A percentile compares a stretch with the other conserved stretches of the same genome.
These are phyloP conservation scores for Erebia epiphron DNA, from an alignment of 2,888 invertebrate species.

Conservation along the genomic window DNA sequence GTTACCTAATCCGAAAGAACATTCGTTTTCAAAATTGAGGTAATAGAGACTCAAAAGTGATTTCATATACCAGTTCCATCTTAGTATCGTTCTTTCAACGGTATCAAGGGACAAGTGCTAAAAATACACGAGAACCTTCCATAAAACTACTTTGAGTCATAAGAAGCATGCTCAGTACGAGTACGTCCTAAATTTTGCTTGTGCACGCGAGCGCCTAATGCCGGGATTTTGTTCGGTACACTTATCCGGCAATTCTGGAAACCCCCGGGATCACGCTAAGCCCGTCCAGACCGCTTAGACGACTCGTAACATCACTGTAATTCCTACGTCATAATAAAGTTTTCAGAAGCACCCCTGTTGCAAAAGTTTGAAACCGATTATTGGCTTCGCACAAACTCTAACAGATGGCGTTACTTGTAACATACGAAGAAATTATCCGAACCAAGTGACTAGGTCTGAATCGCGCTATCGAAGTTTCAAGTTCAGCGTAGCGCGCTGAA, in stretches of 20 bases:
- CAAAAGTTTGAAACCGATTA: neutral
- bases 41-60: neutral
- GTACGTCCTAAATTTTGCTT: slow-evolving; percentile 10
- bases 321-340: neutral
- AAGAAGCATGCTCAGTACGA: neutral
- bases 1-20: too few relatives aligned
- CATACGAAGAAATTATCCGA: too few relatives aligned
- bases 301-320: neutral
- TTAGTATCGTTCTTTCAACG: neutral
- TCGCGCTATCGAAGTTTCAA: too few relatives aligned
- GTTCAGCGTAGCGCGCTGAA: too few relatives aligned
- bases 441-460: too few relatives aligned
- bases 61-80: neutral
- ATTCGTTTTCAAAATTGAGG: too few relatives aligned
- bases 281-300: neutral
- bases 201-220: slow-evolving; percentile 26
- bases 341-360: neutral
- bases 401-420: too few relatives aligned
- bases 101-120: neutral
- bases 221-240: slow-evolving; percentile 30
- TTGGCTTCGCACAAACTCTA: too few relatives aligned
- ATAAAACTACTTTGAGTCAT: neutral
- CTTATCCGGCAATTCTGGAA: slow-evolving; percentile 20
- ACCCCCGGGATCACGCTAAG: slow-evolving; percentile 8
- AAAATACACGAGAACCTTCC: slow-evolving; percentile 3